phyloP scores from a whole-genome alignment of 1,140 invertebrate species.

The Drosophila jambulina region DNA sequence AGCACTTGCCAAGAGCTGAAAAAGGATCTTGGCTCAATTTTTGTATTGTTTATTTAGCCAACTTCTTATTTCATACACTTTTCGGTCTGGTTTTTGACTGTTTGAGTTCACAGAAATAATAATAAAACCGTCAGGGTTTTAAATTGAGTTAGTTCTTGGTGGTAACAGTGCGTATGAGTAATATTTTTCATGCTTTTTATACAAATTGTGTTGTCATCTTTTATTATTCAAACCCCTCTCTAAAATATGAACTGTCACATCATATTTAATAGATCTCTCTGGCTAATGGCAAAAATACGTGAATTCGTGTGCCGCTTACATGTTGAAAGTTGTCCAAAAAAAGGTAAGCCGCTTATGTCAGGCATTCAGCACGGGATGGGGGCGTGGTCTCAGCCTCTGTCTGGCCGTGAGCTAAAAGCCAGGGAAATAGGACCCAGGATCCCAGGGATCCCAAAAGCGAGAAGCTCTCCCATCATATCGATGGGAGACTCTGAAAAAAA shows the following conservation, averaged over 20 bases:
- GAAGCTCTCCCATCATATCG: slow-evolving; percentile 44
- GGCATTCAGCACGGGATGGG: not conserved
- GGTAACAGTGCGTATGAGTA: slow-evolving; percentile 2
- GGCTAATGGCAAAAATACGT: slow-evolving; percentile 20
- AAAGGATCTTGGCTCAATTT: slow-evolving; percentile 22
- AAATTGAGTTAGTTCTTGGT: not conserved
- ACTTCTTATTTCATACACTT: not conserved
- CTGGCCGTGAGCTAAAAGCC: slow-evolving; percentile 51
- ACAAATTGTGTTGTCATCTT: not conserved
- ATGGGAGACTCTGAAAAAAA: slow-evolving; percentile 50
- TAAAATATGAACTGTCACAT: slow-evolving; percentile 7
- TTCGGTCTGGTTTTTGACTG: not conserved
- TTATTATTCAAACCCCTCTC: not conserved
- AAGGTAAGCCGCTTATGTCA: slow-evolving; percentile 71
- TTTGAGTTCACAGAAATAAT: not conserved
- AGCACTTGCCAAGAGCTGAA: slow-evolving; percentile 35
- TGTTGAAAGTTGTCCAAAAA: slow-evolving; percentile 64
- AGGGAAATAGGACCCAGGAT: slow-evolving; percentile 26
- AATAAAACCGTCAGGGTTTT: not conserved
- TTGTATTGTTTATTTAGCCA: slow-evolving; percentile 19
- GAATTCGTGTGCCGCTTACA: slow-evolving; percentile 58
- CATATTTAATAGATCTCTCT: slow-evolving; percentile 42
- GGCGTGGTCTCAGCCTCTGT: slow-evolving; percentile 19
- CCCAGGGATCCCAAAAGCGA: not conserved
- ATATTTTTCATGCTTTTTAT: not conserved